Percentiles rank a stretch among this genome's conserved stretches.
Conservation (phyloP, 2,888 invertebrate genomes). For the Thelaira solivaga region DNA sequence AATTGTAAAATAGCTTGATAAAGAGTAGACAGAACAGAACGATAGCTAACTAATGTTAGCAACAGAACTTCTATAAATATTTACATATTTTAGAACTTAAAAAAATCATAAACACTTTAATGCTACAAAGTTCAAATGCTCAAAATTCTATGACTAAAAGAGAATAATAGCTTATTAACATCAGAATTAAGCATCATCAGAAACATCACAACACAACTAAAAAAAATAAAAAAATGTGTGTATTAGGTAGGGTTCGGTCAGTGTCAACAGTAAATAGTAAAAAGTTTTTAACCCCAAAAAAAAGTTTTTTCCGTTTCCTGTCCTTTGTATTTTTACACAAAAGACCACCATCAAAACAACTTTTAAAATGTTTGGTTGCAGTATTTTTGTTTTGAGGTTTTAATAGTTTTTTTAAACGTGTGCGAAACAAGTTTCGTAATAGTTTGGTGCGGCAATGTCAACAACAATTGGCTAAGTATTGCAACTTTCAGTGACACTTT, state of each 20-base stretch:
- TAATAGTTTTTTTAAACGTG: conserved; percentile 13
- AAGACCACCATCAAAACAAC: conserved; percentile 19
- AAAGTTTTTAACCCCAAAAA: conserved; percentile 40
- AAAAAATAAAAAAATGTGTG: conserved; percentile 2
- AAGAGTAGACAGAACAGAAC: too few species aligned
- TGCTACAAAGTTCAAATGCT: conserved; percentile 28
- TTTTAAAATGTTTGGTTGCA: conserved; percentile 13
- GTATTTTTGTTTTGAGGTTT: conserved; percentile 18
- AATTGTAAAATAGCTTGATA: too few species aligned
- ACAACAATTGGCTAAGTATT: conserved; percentile 43
- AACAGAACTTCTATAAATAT: too few species aligned
- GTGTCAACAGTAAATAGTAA: conserved; percentile 25
- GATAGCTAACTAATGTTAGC: too few species aligned
- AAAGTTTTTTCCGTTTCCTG: conserved; percentile 7
- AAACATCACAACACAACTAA: conserved; percentile 3
- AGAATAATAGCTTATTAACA: conserved; percentile 20
- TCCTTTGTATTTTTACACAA: background rate
- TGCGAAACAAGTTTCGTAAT: conserved; percentile 41
- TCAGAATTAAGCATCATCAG: too few species aligned
- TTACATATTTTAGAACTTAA: background rate
- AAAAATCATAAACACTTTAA: background rate
- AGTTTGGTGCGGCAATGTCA: conserved; percentile 45
- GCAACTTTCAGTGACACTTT: conserved; percentile 26
- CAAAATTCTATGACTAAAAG: background rate
- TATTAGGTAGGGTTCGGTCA: conserved; percentile 44